These are phyloP conservation scores for Spatula clypeata DNA, from an alignment of 2,797 vertebrate genomes.

Conservation along the genomic window DNA sequence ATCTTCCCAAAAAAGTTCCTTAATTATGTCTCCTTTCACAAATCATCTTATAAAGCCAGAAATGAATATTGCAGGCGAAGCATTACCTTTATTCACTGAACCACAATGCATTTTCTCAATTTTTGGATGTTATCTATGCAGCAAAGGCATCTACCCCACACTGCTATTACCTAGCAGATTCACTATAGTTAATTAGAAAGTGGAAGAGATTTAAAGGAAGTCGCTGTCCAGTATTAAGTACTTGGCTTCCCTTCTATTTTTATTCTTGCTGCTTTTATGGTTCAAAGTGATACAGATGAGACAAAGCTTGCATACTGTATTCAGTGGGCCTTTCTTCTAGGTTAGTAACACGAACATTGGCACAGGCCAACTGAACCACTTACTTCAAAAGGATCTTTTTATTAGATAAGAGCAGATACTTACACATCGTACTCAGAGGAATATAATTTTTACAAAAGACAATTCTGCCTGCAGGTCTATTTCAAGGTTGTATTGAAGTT, in stretches of 20 bases:
- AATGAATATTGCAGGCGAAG: not conserved
- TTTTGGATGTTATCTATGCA: not conserved
- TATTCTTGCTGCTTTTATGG: slow-evolving; percentile 20
- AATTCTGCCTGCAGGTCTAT: not conserved
- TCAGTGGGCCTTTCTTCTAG: slow-evolving; percentile 13
- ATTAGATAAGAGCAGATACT: slow-evolving; percentile 47
- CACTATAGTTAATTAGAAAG: not conserved
- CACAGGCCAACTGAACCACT: slow-evolving; percentile 22
- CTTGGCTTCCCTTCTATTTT: slow-evolving; percentile 22
- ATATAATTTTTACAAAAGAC: not conserved
- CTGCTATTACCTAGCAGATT: fast-evolving
- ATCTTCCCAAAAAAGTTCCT: not conserved
- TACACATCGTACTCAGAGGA: not conserved
- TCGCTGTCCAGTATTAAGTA: slow-evolving; percentile 37
- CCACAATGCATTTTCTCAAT: fast-evolving
- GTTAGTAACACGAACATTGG: not conserved
- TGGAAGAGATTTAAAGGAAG: not conserved
- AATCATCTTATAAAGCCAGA: not conserved
- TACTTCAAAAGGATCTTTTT: slow-evolving; percentile 47
- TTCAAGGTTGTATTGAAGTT: slow-evolving; percentile 11
- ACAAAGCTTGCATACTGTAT: not conserved
- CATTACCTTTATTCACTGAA: fast-evolving
- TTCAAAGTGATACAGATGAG: slow-evolving; percentile 36
- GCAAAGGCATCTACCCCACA: not conserved
- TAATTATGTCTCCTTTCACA: not conserved